phyloP scores from a whole-genome alignment of 2,797 vertebrate species.

The Manis pentadactyla region DNA sequence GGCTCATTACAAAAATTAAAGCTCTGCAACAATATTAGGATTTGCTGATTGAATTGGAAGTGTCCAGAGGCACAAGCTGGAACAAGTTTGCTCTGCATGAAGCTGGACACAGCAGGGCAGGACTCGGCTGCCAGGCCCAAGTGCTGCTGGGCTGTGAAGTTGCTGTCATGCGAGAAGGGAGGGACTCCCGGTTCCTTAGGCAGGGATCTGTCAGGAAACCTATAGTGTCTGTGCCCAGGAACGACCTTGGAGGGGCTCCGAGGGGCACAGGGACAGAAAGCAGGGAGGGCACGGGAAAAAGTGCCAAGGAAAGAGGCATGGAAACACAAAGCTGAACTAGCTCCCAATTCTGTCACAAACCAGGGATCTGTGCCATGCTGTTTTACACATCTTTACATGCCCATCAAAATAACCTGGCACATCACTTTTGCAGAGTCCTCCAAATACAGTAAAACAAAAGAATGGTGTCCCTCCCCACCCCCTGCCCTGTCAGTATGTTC shows the following conservation, averaged over 20 bases:
- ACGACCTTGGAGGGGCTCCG: neutral
- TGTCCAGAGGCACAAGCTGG: neutral
- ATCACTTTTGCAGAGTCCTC: neutral
- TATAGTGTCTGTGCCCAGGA: neutral
- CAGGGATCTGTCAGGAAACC: neutral
- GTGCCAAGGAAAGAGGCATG: neutral
- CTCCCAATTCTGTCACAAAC: neutral
- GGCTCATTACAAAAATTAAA: neutral
- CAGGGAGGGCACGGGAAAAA: neutral
- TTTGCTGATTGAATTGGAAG: neutral
- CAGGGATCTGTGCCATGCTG: neutral
- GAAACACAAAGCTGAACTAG: neutral
- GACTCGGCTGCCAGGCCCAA: neutral
- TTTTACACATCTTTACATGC: neutral
- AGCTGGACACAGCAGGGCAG: accelerated
- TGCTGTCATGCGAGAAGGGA: neutral
- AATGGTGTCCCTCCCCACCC: neutral
- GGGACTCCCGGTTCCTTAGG: neutral
- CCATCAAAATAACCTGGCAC: neutral
- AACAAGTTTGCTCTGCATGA: neutral
- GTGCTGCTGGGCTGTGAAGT: accelerated
- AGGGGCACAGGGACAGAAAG: neutral
- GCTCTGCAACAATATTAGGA: neutral
- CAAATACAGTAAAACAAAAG: neutral
- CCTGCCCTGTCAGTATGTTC: neutral